Evolutionary conservation across 2,888 invertebrate species (phyloP).

Genomic region (Tenthredo mesomela): DNA sequence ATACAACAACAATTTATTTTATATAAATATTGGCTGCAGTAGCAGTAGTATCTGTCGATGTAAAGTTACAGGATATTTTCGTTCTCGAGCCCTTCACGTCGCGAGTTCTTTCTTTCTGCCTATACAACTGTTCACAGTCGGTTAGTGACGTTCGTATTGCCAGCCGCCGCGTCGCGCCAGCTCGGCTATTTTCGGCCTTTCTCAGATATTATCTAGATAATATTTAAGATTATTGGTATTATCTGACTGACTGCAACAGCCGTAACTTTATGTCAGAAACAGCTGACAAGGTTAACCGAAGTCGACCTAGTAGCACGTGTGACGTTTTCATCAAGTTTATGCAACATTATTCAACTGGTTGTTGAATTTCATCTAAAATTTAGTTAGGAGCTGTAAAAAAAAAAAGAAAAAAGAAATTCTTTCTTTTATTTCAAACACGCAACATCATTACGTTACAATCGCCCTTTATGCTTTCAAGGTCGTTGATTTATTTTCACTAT

Average conservation of each 20-base stretch:
- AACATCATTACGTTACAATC: neutral
- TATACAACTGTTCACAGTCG: neutral
- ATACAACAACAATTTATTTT: neutral
- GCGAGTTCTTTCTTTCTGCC: neutral
- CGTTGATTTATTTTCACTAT: neutral
- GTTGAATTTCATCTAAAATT: neutral
- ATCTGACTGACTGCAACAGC: constrained; percentile 37
- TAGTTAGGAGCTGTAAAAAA: neutral
- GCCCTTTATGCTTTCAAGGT: neutral
- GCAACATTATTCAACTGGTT: neutral
- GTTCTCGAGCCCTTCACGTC: constrained; percentile 7
- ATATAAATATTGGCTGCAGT: neutral
- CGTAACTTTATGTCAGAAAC: constrained; percentile 39
- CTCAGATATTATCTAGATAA: constrained; percentile 53
- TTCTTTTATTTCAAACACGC: neutral
- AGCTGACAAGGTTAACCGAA: constrained; percentile 43
- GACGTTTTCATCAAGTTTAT: constrained; percentile 25
- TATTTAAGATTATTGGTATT: constrained; percentile 18
- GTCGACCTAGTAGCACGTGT: constrained; percentile 35
- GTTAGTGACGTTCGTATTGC: constrained; percentile 51
- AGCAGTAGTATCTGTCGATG: neutral
- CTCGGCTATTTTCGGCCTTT: neutral
- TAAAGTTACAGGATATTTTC: constrained; percentile 36
- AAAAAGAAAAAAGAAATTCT: neutral
- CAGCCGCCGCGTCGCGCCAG: constrained; percentile 58